Conservation (phyloP, 2,888 invertebrate genomes). For the Andrena chrysosceles region DNA sequence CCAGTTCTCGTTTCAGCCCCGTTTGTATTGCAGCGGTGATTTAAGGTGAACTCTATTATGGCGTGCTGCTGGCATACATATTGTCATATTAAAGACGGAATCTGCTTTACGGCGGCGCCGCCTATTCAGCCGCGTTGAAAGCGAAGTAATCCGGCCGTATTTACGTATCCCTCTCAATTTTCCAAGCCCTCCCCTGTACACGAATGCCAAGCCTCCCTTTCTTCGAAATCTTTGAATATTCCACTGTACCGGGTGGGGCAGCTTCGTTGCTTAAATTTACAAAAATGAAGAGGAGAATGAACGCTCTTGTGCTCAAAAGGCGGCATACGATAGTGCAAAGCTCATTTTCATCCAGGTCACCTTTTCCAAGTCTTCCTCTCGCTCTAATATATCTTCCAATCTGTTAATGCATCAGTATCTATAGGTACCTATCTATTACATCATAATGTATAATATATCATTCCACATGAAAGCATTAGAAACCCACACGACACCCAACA, state of each 20-base stretch:
- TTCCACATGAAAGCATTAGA: no score
- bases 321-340: no score
- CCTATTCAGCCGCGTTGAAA: constrained; percentile 16
- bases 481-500: no score
- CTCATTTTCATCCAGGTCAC: no score
- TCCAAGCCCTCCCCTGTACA: not conserved
- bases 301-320: not conserved
- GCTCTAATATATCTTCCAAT: no score
- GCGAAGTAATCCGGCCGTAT: constrained; percentile 24
- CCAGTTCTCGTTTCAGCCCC: constrained; percentile 50
- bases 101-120: constrained; percentile 27
- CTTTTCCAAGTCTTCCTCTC: no score
- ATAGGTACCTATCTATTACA: no score
- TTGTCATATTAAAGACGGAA: constrained; percentile 57
- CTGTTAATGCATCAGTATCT: no score
- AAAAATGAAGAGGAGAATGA: not conserved
- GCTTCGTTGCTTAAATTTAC: not conserved
- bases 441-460: no score
- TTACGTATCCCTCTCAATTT: constrained; percentile 6
- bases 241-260: not conserved
- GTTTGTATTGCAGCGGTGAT: constrained; percentile 51
- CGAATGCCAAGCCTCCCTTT: not conserved
- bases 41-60: constrained; percentile 54
- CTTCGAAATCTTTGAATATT: not conserved
- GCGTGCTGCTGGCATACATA: constrained; percentile 50